Evolutionary conservation across 2,888 invertebrate genomes (phyloP), one percentile per base, ranked within the genome.

Genomic region (Diaphora mendica): DNA sequence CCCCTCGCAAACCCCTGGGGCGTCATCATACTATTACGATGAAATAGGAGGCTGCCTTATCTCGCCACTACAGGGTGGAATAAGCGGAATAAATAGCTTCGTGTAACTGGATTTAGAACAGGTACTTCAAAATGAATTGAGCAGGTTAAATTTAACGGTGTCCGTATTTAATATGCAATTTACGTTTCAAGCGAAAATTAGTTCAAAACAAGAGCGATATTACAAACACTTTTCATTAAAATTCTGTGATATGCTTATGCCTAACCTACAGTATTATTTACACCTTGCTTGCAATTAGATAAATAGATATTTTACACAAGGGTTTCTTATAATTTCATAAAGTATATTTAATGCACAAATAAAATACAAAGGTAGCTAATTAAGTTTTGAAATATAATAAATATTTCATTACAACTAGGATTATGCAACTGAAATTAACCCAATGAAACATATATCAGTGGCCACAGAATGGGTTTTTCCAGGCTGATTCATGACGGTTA

Each of bases 11-110:
- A 82, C 81, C 90, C 89, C 89, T 75, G 42, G 85, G 88, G 92
- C 86, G 89, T 91, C 91, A 92, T 94, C 91, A 90, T 87, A 88
- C 91, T 89, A 92, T 94, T 93, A 93, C 88, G 89, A 91, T 92
- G 92, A 92, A 93, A 93, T 92, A 91, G 91, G 86, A 87, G 85
- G 78, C 77, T 79, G 77, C 84, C 89, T 91, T 93, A 92, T 93
- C 93, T 90, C 81, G 71, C 75, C 78, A 79, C 82, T 83, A 87
- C 90, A 88, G 90, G 85, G 88, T 77, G 86, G 86, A 88, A 91
- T 91, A 90, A 92, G 90, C 90, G 88, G 91, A 91, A 92, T 90
- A 92, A 92, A 93, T 92, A 89, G 88, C 84, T 82, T 77, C 81
- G 73, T 82, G 77, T 85, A 83, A 82, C 85, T 69, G 75, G 71